Base-by-base conservation (phyloP, 2,113 vertebrate genomes). In the Halichoeres trimaculatus region DNA sequence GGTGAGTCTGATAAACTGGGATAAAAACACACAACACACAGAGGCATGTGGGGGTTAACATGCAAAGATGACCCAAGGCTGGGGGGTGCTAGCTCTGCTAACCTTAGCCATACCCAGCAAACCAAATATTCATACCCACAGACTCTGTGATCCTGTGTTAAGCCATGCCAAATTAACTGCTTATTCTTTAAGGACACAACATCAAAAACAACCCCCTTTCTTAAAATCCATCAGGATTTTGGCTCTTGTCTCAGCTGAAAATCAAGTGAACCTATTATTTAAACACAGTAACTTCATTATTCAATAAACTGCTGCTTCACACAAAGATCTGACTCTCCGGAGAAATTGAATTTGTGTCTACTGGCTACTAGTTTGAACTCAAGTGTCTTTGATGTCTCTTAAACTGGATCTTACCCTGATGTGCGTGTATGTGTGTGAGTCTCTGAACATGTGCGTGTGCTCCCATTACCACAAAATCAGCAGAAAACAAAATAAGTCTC, bases 401-500 rank as follows among this genome's bases (percentile, higher is more conserved):
- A 14, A 22, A 35, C 45, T 51, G 48, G 38, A 58, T 70, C 48
- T 36, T 16, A 22, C 12, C 8, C 16, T 51, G 0, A 1, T 55
- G 40, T 69, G 64, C 54, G 19, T 45, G 40, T 69, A 40, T 35
- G 60, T 30, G 19, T 38, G 1, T 48, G 23, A 36, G 36, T 26
- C 24, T 26, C 24, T 7, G 19, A 51, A 67, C 47, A 20, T 30
- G 40, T 58, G 70, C 13, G 38, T 62, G 73, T 64, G 66, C 47
- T 53, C 43, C 34, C 45, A 51, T 57, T 26, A 68, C 83, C 74
- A 64, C 71, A 64, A 66, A 74, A 82, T 80, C 74, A 81, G 78
- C 72, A 71, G 72, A 81, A 84, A 85, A 78, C 80, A 68, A 85
- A 85, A 84, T 82, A 81, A 77, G 76, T 73, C 80, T 72, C 70